phyloP scores from a whole-genome alignment of 2,888 invertebrate genomes.

The Archips xylosteana region DNA sequence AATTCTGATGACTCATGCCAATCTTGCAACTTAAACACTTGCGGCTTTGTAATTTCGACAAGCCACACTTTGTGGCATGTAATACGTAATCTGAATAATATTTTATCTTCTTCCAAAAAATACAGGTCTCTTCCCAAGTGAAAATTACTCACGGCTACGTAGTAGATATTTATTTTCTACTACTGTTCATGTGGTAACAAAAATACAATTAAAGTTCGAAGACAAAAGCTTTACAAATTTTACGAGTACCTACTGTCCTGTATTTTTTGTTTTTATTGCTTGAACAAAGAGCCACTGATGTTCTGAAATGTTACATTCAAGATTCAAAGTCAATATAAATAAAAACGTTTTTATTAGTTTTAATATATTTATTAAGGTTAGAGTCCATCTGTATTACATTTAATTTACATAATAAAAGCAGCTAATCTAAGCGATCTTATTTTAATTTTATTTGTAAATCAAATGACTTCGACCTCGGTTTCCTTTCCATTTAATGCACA shows the following conservation, averaged over 20 bases:
- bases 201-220: too few species aligned
- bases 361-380: neutral
- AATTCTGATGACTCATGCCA: slow-evolving; percentile 58
- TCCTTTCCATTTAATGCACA: slow-evolving; percentile 28
- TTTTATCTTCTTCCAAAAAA: neutral
- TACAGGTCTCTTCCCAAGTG: neutral
- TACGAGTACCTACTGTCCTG: too few species aligned
- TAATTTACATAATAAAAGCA: neutral
- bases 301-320: neutral
- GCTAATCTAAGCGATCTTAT: slow-evolving; percentile 1
- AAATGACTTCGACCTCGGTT: slow-evolving; percentile 21
- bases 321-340: neutral
- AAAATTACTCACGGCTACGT: neutral
- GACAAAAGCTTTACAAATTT: too few species aligned
- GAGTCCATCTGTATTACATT: neutral
- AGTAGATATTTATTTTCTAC: too few species aligned
- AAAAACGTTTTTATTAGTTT: neutral
- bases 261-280: neutral
- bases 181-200: too few species aligned
- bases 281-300: neutral
- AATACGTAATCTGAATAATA: neutral
- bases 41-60: slow-evolving; percentile 57
- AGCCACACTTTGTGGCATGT: slow-evolving; percentile 44
- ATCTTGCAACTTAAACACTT: slow-evolving; percentile 56
- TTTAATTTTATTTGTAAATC: slow-evolving; percentile 7